Conservation (phyloP, 2,113 vertebrate species). For the Abramis brama region DNA sequence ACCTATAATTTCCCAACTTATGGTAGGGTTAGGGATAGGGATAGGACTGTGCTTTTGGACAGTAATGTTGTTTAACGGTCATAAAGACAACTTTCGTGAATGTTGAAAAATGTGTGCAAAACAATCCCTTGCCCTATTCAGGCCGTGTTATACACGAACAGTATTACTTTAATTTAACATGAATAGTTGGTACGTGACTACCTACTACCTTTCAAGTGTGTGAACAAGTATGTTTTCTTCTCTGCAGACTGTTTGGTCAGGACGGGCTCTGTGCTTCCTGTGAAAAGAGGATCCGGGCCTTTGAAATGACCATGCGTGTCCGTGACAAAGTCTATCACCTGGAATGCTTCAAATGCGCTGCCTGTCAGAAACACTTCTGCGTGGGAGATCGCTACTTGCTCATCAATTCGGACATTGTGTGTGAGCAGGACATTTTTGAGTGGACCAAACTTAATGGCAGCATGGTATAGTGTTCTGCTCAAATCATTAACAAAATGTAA, state of each 20-base stretch:
- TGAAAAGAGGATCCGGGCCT: constrained; percentile 96
- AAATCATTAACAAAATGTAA: not conserved
- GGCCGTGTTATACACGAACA: too few species aligned
- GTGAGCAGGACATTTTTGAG: constrained; percentile 99
- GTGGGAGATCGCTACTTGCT: constrained; percentile 98
- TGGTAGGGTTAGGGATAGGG: too few species aligned
- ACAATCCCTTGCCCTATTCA: too few species aligned
- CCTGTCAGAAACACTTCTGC: constrained; percentile 99
- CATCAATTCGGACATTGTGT: constrained; percentile 99
- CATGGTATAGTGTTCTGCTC: constrained; percentile 61
- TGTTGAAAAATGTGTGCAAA: too few species aligned
- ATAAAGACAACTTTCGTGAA: too few species aligned
- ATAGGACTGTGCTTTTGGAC: too few species aligned
- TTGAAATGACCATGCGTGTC: constrained; percentile 99
- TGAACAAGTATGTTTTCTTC: not conserved
- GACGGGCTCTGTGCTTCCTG: constrained; percentile 96
- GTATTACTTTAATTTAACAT: too few species aligned
- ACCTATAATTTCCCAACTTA: too few species aligned
- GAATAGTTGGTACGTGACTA: too few species aligned
- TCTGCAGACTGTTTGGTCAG: constrained; percentile 92
- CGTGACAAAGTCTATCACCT: constrained; percentile 98
- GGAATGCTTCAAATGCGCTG: constrained; percentile 98
- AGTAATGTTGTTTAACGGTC: too few species aligned
- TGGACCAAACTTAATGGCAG: constrained; percentile 97
- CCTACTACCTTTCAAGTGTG: not conserved